These are phyloP conservation scores for Drosophila watanabei DNA, from an alignment of 1,140 invertebrate species.

Conservation along the genomic window DNA sequence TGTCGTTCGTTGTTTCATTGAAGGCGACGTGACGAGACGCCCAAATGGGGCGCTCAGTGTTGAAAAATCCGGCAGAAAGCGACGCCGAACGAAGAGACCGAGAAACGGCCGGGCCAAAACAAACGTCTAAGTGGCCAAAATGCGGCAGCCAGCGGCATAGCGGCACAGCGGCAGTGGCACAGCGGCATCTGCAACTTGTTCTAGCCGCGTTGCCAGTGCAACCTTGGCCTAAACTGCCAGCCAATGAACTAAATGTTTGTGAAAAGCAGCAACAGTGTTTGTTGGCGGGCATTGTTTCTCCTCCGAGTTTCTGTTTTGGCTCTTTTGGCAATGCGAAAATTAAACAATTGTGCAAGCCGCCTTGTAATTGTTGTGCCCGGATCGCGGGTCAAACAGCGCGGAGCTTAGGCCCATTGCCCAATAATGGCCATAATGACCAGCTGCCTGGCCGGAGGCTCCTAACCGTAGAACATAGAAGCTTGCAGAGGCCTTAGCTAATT, in stretches of 20 bases:
- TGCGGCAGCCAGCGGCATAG: slow-evolving; percentile 24
- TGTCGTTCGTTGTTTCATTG: slow-evolving; percentile 59
- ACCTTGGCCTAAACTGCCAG: slow-evolving; percentile 82
- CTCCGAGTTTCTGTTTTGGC: slow-evolving; percentile 38
- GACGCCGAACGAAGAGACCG: slow-evolving; percentile 22
- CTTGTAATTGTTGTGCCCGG: slow-evolving; percentile 71
- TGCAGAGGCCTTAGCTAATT: slow-evolving; percentile 33
- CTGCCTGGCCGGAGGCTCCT: slow-evolving; percentile 39
- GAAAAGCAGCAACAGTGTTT: slow-evolving; percentile 65
- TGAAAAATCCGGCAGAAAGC: slow-evolving; percentile 57
- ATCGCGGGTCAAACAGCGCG: slow-evolving; percentile 50
- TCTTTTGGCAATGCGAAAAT: slow-evolving; percentile 77
- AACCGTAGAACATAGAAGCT: slow-evolving; percentile 30
- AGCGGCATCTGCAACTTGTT: slow-evolving; percentile 47
- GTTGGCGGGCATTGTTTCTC: slow-evolving; percentile 65
- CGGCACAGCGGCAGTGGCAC: slow-evolving; percentile 13
- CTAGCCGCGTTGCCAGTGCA: slow-evolving; percentile 54
- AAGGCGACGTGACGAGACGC: slow-evolving; percentile 81
- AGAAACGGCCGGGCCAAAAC: slow-evolving; percentile 17
- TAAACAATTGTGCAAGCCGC: slow-evolving; percentile 81
- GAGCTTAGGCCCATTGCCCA: slow-evolving; percentile 47
- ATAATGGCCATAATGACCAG: slow-evolving; percentile 43
- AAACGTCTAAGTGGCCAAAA: slow-evolving; percentile 39
- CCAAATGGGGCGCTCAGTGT: slow-evolving; percentile 72
- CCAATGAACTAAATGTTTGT: slow-evolving; percentile 84